Conservation (phyloP, 2,888 invertebrate species). For the Calliopum simillimum region DNA sequence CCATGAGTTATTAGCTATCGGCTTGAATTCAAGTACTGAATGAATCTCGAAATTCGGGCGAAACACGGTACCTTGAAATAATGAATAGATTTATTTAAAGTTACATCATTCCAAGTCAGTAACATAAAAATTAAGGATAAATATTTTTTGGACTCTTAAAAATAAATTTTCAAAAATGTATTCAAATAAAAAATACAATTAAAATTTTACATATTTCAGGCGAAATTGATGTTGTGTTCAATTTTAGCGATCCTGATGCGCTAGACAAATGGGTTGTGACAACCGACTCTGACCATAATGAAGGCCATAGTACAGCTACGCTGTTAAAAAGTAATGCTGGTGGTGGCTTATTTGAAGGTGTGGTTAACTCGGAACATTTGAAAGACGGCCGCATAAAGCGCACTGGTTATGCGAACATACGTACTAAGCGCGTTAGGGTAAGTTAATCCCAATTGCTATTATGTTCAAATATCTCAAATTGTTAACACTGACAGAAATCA, state of each 20-base stretch:
- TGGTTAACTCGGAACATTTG: constrained; percentile 76
- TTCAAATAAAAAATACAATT: not conserved
- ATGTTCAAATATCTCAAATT: not conserved
- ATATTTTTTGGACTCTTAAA: too few species aligned
- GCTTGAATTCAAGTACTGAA: too few species aligned
- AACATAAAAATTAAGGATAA: too few species aligned
- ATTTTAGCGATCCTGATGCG: constrained; percentile 74
- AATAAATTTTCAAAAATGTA: too few species aligned
- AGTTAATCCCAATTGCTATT: constrained; percentile 36
- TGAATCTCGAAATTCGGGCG: too few species aligned
- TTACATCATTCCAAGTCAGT: too few species aligned
- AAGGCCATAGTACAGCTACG: constrained; percentile 79
- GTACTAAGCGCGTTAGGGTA: constrained; percentile 76
- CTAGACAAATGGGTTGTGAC: constrained; percentile 80
- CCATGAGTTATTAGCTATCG: too few species aligned
- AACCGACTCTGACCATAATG: constrained; percentile 82
- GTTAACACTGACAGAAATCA: constrained; percentile 74
- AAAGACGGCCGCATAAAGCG: constrained; percentile 83
- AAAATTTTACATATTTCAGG: constrained; percentile 64
- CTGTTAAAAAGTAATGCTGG: constrained; percentile 77
- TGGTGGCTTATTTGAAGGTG: constrained; percentile 79
- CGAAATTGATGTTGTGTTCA: constrained; percentile 81
- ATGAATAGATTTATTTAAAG: too few species aligned
- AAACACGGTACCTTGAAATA: too few species aligned
- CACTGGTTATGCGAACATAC: constrained; percentile 86